Percentiles rank a stretch among this genome's conserved stretches.
phyloP scores from a whole-genome alignment of 2,113 vertebrate species.

The Oncorhynchus mykiss region DNA sequence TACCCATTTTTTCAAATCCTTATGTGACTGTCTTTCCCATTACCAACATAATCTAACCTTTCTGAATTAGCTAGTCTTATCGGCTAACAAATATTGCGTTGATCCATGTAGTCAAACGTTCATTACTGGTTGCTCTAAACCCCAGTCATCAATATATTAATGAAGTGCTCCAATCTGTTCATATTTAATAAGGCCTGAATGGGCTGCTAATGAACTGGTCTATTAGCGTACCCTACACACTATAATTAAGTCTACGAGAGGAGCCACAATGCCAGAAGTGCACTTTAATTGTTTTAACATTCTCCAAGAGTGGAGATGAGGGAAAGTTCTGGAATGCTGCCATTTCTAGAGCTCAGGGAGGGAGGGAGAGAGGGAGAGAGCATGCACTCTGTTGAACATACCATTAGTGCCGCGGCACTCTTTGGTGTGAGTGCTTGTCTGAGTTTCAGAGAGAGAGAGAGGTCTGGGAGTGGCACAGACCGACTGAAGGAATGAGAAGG shows the following conservation, averaged over 20 bases:
- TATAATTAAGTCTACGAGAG: conserved; percentile 29
- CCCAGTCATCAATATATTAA: not conserved
- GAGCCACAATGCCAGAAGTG: conserved; percentile 9
- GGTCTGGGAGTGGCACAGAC: conserved; percentile 45
- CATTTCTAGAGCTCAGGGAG: not conserved
- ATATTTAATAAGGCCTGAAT: not conserved
- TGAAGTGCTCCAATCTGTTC: not conserved
- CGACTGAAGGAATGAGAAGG: not conserved
- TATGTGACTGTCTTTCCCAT: not conserved
- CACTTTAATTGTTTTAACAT: conserved; percentile 26
- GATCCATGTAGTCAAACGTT: not conserved
- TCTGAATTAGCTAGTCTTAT: too few species aligned
- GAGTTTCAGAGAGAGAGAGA: conserved; percentile 10
- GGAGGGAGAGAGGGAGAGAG: not conserved
- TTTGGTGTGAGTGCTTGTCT: too few species aligned
- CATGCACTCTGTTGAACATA: too few species aligned
- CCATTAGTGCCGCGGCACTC: too few species aligned
- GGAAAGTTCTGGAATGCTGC: conserved; percentile 26
- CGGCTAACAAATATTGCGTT: not conserved
- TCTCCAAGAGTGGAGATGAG: not conserved
- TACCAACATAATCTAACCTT: not conserved
- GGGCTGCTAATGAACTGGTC: conserved; percentile 1
- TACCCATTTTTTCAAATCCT: not conserved
- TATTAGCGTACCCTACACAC: not conserved
- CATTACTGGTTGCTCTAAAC: not conserved